Conservation (phyloP, 2,888 invertebrate genomes). For the Mamestra brassicae region DNA sequence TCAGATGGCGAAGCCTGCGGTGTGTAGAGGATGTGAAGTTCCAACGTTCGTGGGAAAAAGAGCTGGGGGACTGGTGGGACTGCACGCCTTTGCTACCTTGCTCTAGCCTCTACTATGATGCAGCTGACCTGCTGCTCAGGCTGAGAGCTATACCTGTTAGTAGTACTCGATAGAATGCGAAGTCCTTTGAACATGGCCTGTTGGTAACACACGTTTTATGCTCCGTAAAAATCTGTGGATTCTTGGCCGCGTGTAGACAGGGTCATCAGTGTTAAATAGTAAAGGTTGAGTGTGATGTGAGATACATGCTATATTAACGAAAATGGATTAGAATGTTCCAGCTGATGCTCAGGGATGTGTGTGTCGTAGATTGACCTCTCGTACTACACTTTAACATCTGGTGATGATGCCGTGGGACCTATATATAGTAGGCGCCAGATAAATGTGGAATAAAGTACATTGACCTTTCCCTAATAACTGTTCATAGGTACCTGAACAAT, state of each 20-base stretch:
- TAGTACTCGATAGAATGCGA: conserved; percentile 43
- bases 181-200: not conserved
- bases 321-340: not conserved
- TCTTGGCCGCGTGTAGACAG: not conserved
- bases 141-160: conserved; percentile 79
- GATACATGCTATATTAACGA: not conserved
- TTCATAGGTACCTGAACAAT: no score
- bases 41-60: conserved; percentile 79
- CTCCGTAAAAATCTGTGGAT: not conserved
- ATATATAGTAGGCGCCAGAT: no score
- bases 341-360: not conserved
- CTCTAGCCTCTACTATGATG: conserved; percentile 79
- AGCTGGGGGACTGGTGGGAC: conserved; percentile 89
- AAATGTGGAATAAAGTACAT: no score
- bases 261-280: not conserved
- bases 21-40: conserved; percentile 45
- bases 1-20: conserved; percentile 52
- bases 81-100: conserved; percentile 78
- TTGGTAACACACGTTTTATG: not conserved
- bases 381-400: not conserved
- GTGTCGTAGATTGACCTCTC: not conserved
- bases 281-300: no score
- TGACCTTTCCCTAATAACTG: no score
- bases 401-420: not conserved
- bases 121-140: conserved; percentile 83